Base-by-base conservation (phyloP, 35 echinoderm and acorn worm genomes). In the Ophiothrix spiculata region DNA sequence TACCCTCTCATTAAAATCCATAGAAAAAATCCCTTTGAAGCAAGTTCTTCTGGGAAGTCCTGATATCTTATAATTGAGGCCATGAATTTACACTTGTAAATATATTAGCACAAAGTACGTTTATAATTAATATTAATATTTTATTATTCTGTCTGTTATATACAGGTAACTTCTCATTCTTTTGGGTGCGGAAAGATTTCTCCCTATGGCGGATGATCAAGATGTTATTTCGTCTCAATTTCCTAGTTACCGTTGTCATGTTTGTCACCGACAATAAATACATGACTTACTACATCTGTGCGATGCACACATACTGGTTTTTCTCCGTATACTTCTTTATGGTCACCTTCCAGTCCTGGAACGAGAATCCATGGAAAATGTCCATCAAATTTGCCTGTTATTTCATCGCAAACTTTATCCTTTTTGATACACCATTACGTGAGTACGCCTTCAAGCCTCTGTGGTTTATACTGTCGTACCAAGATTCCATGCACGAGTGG, bases 221-320 rank as follows among this genome's bases (percentile, higher is more conserved):
- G 87, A 93, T 93, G 92, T 39, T 93, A 34, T 93, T 88, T 37
- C 86, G 92, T 19, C 78, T 93, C 4, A 93, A 93, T 64, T 93
- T 93, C 31, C 78, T 93, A 6, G 92, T 93, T n/a, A 80, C 89
- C 39, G 36, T 90, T 4, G 56, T 83, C 29, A 34, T 84, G 31
- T 39, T 89, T 74, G 83, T 82, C 36, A 93, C 92, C 38, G 37
- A 93, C 77, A 93, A 93, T 56, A 40, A 84, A 25, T 93, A 93
- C 63, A 93, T 93, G 92, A 49, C 90, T 38, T 93, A 93, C 34
- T 93, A 93, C 87, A 93, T 93, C 82, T 93, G 92, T 81, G 92
- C 87, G 14, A 93, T 93, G 92, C 92, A 93, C 76, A 93, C 92
- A 34, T 93, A 93, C 56, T 93, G 92, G 92, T 93, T 93, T 35